Conservation (phyloP, 1,140 invertebrate species). For the Branchinecta lindahli region DNA sequence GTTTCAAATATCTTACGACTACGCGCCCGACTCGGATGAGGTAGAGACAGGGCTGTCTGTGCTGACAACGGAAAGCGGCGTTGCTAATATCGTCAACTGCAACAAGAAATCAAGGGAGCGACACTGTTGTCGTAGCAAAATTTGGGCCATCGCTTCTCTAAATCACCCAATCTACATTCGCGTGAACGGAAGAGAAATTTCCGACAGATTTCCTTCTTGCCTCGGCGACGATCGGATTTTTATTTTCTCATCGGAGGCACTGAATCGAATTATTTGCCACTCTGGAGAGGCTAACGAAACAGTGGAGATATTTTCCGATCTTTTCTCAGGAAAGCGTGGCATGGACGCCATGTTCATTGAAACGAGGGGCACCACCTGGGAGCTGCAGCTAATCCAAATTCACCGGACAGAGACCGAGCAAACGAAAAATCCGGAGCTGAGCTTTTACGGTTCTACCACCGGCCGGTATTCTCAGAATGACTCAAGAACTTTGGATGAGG, state of each 20-base stretch:
- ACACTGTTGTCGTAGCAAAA: no score
- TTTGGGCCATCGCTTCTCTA: background rate
- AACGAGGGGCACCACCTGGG: background rate
- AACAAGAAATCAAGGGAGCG: no score
- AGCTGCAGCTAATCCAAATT: background rate
- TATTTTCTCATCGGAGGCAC: background rate
- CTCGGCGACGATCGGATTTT: background rate
- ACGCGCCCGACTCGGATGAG: background rate
- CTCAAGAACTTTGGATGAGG: background rate
- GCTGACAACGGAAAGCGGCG: no score
- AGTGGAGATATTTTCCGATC: background rate
- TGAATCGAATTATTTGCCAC: background rate
- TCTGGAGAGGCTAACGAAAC: background rate
- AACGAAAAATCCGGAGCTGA: background rate
- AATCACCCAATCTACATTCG: background rate
- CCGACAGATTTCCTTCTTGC: background rate
- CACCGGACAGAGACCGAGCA: background rate
- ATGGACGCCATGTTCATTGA: background rate
- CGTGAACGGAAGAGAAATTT: background rate
- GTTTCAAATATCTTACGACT: background rate
- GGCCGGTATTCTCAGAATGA: background rate
- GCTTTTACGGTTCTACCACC: background rate
- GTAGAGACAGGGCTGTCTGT: no score
- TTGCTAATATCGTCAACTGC: no score
- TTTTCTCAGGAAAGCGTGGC: background rate